These are phyloP conservation scores for Cetoscarus ocellatus DNA, from an alignment of 2,797 vertebrate genomes.

Conservation along the genomic window DNA sequence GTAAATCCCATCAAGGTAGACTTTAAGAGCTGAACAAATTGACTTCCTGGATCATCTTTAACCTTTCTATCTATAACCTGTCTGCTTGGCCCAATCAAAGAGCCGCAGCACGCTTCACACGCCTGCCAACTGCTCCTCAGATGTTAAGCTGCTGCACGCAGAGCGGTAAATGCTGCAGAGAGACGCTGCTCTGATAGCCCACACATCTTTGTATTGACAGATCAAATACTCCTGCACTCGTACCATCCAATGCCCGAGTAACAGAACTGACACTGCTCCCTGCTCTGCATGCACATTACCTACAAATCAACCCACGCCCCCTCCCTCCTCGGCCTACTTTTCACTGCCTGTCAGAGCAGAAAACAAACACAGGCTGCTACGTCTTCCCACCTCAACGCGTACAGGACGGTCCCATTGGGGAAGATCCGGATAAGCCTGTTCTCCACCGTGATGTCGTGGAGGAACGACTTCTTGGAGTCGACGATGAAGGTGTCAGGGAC, in stretches of 20 bases:
- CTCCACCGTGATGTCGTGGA: slow-evolving; percentile 94
- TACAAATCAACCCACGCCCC: slow-evolving; percentile 40
- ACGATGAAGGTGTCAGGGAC: slow-evolving; percentile 94
- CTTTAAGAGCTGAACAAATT: slow-evolving; percentile 42
- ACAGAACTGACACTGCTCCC: slow-evolving; percentile 41
- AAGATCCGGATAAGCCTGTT: slow-evolving; percentile 95
- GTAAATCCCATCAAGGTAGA: slow-evolving; percentile 46
- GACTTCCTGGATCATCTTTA: slow-evolving; percentile 22
- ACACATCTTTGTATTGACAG: slow-evolving; percentile 34
- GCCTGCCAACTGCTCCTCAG: slow-evolving; percentile 24
- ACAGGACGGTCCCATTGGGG: slow-evolving; percentile 93
- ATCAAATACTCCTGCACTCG: slow-evolving; percentile 24
- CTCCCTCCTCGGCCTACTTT: slow-evolving; percentile 37
- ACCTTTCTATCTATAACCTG: slow-evolving; percentile 35
- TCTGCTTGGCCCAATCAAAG: slow-evolving; percentile 20
- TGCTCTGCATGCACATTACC: slow-evolving; percentile 45
- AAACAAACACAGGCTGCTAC: slow-evolving; percentile 13
- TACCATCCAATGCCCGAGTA: slow-evolving; percentile 46
- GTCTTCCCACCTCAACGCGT: slow-evolving; percentile 87
- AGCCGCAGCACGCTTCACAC: slow-evolving; percentile 13
- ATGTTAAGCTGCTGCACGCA: slow-evolving; percentile 20
- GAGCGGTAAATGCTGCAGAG: slow-evolving; percentile 24
- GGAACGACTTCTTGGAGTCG: slow-evolving; percentile 94
- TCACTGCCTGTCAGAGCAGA: slow-evolving; percentile 34
- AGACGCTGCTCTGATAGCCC: slow-evolving; percentile 18